phyloP scores from a whole-genome alignment of 2,888 invertebrate species.

The Loripinus fragilis region DNA sequence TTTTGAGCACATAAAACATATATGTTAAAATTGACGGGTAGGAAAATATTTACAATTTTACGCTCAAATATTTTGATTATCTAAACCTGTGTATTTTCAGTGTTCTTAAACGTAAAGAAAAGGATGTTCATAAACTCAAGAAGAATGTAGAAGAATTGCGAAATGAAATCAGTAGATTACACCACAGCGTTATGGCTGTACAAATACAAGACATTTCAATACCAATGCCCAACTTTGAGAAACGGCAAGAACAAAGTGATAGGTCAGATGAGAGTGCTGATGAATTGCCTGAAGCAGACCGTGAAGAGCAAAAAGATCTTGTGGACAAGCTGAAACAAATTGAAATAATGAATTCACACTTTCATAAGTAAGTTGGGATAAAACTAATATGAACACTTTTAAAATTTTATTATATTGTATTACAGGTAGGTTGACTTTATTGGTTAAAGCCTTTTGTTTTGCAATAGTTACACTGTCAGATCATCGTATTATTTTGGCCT shows the following conservation, averaged over 20 bases:
- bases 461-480: too few relatives aligned
- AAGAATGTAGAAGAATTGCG: conserved; percentile 54
- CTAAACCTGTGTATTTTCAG: too few relatives aligned
- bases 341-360: conserved; percentile 54
- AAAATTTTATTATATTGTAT: too few relatives aligned
- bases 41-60: too few relatives aligned
- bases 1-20: too few relatives aligned
- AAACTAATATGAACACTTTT: too few relatives aligned
- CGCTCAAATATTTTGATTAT: too few relatives aligned
- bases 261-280: conserved; percentile 48
- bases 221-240: conserved; percentile 47
- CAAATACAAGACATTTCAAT: conserved; percentile 60
- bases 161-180: conserved; percentile 54
- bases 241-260: conserved; percentile 40
- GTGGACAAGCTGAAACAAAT: conserved; percentile 54
- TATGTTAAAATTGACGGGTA: too few relatives aligned
- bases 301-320: conserved; percentile 46
- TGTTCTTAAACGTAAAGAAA: conserved; percentile 50
- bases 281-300: conserved; percentile 57
- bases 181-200: conserved; percentile 55
- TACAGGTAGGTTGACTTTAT: too few relatives aligned
- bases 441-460: too few relatives aligned
- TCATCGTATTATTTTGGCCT: too few relatives aligned
- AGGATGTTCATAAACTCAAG: conserved; percentile 48
- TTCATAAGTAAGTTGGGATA: conserved; percentile 54